Evolutionary conservation across 2,888 invertebrate genomes (phyloP), one percentile per base, ranked within the genome.

Genomic region (Noctua janthe): DNA sequence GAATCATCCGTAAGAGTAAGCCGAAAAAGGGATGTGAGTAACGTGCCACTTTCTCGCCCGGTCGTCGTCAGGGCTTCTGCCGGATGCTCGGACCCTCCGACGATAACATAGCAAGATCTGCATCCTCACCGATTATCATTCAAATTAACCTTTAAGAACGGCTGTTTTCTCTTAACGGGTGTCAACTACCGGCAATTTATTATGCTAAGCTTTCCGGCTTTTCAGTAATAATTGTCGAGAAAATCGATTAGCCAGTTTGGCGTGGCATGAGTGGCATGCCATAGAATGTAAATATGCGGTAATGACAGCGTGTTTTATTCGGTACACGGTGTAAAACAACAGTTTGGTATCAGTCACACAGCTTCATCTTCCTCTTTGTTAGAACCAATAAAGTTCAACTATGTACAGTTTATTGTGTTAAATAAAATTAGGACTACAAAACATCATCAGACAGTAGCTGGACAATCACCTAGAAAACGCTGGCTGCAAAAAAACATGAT

Each of bases 51-150:
- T 93, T 93, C 92, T 87, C 84, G 71, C 79, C 74, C 79, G 87
- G 87, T 83, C 87, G 79, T 79, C 87, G 87, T 89, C 91, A 88
- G 87, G 70, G 67, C 81, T 82, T 79, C 91, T 77, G 76, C 73
- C 91, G 92, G 93, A 93, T 90, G 88, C 80, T 77, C 78, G 86
- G 80, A 74, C 86, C 90, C 87, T 87, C 84, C 80, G 78, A 74
- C 56, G 67, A 67, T 81, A 67, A 72, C 85, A 80, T 89, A 85
- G 90, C 90, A 89, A 91, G 89, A 87, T 84, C 84, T 82, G 83
- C 86, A 89, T 91, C 87, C 88, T 89, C 82, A 67, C 71, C 86
- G 88, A 91, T 92, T 91, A 90, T 90, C 82, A 91, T 91, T 90
- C 83, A 90, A 91, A 92, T 90, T 73, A 84, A 84, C 73, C 79